Conservation (phyloP, 2,113 vertebrate genomes). For the Petrocephalus microphthalmus region DNA sequence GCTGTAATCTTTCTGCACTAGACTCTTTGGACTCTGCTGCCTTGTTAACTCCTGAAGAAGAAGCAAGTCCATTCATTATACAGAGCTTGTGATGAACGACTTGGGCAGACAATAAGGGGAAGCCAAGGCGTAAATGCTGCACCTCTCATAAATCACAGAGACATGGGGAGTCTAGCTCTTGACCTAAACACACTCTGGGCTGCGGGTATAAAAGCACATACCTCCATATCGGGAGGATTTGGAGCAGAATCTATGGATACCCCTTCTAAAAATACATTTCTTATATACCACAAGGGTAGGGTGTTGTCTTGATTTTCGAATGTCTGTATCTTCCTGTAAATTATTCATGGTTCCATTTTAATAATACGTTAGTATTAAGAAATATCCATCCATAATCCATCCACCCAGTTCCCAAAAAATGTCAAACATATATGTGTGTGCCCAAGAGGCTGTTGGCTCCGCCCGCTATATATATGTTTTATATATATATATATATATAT, state of each 20-base stretch:
- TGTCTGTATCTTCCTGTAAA: background rate
- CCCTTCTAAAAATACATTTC: background rate
- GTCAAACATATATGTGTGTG: background rate
- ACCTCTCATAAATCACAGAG: constrained; percentile 71
- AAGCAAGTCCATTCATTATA: constrained; percentile 72
- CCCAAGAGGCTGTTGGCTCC: too few species aligned
- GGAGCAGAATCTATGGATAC: constrained; percentile 31
- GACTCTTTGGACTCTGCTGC: constrained; percentile 63
- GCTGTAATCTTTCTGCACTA: constrained; percentile 67
- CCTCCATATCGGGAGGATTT: constrained; percentile 34
- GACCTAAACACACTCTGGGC: constrained; percentile 69
- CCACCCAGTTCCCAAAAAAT: background rate
- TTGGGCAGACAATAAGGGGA: constrained; percentile 68
- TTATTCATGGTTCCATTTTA: background rate
- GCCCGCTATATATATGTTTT: too few species aligned
- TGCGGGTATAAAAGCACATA: constrained; percentile 55
- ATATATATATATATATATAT: too few species aligned
- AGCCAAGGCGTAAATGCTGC: constrained; percentile 72
- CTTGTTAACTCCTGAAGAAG: constrained; percentile 66
- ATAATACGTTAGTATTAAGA: background rate
- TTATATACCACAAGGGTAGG: background rate
- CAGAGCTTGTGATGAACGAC: constrained; percentile 67
- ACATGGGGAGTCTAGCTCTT: constrained; percentile 66
- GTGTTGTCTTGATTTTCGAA: background rate
- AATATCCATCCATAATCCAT: background rate